Evolutionary conservation across 2,888 invertebrate species (phyloP).

Genomic region (Merodon equestris): DNA sequence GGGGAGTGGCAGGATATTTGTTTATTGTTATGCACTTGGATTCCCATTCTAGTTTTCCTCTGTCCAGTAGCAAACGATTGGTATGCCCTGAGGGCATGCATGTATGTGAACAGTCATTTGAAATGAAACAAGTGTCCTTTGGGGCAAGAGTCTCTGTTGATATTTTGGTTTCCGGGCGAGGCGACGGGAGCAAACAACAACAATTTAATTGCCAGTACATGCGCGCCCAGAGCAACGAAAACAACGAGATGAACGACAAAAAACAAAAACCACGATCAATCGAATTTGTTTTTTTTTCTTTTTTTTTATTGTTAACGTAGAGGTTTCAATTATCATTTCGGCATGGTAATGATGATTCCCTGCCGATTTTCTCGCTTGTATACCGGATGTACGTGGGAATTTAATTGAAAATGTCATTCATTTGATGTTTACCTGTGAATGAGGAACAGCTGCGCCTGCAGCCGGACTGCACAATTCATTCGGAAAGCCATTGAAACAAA

Average conservation of each 20-base stretch:
- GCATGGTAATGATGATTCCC: conserved; percentile 48
- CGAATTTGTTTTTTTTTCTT: conserved; percentile 22
- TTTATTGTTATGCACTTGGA: conserved; percentile 57
- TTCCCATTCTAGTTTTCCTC: too few relatives aligned
- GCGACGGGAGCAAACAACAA: conserved; percentile 41
- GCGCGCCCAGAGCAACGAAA: conserved; percentile 2
- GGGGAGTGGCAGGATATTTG: conserved; percentile 41
- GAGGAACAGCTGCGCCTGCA: conserved; percentile 44
- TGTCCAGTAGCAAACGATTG: neutral
- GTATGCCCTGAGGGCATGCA: too few relatives aligned
- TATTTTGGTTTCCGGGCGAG: conserved; percentile 31
- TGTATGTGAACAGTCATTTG: too few relatives aligned
- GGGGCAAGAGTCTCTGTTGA: conserved; percentile 47
- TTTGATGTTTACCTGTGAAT: conserved; percentile 52
- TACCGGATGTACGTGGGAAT: conserved; percentile 15
- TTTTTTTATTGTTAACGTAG: neutral
- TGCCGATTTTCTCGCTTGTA: conserved; percentile 11
- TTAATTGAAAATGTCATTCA: conserved; percentile 50
- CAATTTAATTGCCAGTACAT: conserved; percentile 52
- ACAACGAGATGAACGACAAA: neutral
- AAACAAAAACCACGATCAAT: too few relatives aligned
- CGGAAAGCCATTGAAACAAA: conserved; percentile 22
- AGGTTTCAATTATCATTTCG: conserved; percentile 58
- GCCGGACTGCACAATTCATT: conserved; percentile 28
- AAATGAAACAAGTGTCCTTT: conserved; percentile 32